phyloP scores from a whole-genome alignment of 2,888 invertebrate genomes.

The Itoplectis maculator region DNA sequence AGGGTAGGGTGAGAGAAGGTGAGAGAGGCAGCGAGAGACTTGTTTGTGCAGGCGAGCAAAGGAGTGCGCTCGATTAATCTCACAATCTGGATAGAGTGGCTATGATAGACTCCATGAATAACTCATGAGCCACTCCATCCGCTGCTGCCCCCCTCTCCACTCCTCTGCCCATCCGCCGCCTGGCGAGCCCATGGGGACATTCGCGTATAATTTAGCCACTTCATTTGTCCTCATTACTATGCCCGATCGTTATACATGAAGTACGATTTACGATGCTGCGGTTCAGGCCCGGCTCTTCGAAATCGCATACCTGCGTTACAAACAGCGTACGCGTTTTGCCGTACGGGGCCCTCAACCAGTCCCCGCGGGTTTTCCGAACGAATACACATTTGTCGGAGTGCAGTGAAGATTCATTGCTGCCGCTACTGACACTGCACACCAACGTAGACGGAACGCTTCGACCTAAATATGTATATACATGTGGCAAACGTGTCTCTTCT shows the following conservation, averaged over 20 bases:
- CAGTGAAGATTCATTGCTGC: not conserved
- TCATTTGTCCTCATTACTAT: constrained; percentile 84
- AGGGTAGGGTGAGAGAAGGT: constrained; percentile 2
- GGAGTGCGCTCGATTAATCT: constrained; percentile 83
- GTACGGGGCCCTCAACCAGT: constrained; percentile 11
- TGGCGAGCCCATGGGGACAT: constrained; percentile 80
- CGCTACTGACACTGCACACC: not conserved
- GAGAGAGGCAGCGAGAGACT: constrained; percentile 48
- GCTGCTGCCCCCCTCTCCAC: constrained; percentile 52
- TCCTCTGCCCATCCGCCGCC: constrained; percentile 69
- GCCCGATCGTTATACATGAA: constrained; percentile 80
- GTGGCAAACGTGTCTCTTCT: constrained; percentile 44
- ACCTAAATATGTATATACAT: constrained; percentile 33
- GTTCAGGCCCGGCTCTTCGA: constrained; percentile 19
- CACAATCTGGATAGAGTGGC: constrained; percentile 83
- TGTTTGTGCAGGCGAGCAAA: constrained; percentile 74
- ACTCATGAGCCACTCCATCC: constrained; percentile 78
- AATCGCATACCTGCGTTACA: constrained; percentile 9
- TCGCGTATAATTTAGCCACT: constrained; percentile 83
- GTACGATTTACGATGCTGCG: constrained; percentile 77
- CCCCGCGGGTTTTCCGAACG: constrained; percentile 20
- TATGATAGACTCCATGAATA: constrained; percentile 84
- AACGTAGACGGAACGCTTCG: not conserved
- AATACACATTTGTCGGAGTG: constrained; percentile 19
- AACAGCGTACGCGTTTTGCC: not conserved